phyloP scores from a whole-genome alignment of 2,113 vertebrate genomes.

The Myrmophylax atrothorax region DNA sequence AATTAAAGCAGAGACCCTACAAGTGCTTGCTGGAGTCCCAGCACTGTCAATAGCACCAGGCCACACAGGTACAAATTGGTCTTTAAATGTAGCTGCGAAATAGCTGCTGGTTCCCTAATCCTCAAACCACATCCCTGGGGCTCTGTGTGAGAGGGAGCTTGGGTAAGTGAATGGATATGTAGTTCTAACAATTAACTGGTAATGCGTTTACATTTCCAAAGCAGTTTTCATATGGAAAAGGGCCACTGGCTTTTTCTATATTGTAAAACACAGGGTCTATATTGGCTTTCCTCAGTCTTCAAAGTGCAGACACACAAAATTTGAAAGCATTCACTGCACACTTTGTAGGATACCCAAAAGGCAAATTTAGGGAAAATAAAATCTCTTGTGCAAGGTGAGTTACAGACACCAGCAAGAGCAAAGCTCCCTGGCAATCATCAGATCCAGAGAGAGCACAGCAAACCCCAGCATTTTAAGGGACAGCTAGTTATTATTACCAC shows the following conservation, averaged over 20 bases:
- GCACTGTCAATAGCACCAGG: background rate
- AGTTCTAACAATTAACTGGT: background rate
- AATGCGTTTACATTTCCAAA: background rate
- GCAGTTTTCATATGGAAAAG: background rate
- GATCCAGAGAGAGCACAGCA: background rate
- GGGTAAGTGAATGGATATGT: background rate
- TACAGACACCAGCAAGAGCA: background rate
- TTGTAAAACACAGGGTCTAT: background rate
- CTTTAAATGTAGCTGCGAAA: background rate
- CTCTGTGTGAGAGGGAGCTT: background rate
- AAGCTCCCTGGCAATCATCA: background rate
- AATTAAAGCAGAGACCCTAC: background rate
- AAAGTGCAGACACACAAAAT: background rate
- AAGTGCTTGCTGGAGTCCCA: background rate
- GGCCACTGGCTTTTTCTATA: background rate
- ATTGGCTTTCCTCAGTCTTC: background rate
- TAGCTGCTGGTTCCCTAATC: background rate
- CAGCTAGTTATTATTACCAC: background rate
- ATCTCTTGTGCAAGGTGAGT: background rate
- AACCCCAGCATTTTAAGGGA: background rate
- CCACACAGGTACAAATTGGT: background rate
- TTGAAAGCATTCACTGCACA: background rate
- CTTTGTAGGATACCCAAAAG: background rate
- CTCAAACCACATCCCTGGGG: rapidly evolving
- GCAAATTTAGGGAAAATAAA: background rate